Evolutionary conservation across 1,140 invertebrate genomes (phyloP), one percentile per base, ranked within the genome.

Genomic region (Procambarus clarkii): DNA sequence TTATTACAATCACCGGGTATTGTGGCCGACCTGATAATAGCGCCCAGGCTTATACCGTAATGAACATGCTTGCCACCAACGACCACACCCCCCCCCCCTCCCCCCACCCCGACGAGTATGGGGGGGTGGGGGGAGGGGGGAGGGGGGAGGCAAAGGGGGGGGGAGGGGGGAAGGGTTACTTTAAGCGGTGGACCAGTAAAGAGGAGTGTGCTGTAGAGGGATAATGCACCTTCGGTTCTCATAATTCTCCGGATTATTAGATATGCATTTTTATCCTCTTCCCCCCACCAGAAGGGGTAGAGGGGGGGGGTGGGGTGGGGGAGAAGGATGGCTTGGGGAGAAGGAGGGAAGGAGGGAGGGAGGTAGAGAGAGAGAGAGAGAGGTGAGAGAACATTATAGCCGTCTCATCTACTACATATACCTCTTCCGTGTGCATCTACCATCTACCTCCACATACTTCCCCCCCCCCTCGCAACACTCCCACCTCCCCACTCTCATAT

Each of bases 1-100:
- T 60, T 82, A 82, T 82, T 82, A 82, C 80, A 82, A 82, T 82
- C 54, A 82, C 54, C 80, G 80, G 50, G 50, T 82, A 82, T 82
- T 82, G 80, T 82, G 34, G 8, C 69, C n/a, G 7, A 15, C 80
- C 50, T n/a, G 80, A 82, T 82, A 58, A 58, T 58, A 60, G 80
- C 24, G 34, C 69, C 64, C 69, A 24, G 24, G n/a, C 34, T 74
- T 34, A 74, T 21, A 54, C 50, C 50, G 50, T 54, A 13, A 54
- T 13, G 50, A 54, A 1, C 50, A 54, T 8, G 50, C 8, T 9
- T 54, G 5, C 50, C 50, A 54, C 8, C 50, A 8, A 9, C 13
- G 8, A 54, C 50, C n/a, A n/a, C n/a, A n/a, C n/a, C n/a, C 13
- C 50, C 50, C 11, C 50, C 50, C 50, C 50, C 50, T 54, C 50